Conservation (phyloP, 1,140 invertebrate genomes). For the Hesperophylax magnus region DNA sequence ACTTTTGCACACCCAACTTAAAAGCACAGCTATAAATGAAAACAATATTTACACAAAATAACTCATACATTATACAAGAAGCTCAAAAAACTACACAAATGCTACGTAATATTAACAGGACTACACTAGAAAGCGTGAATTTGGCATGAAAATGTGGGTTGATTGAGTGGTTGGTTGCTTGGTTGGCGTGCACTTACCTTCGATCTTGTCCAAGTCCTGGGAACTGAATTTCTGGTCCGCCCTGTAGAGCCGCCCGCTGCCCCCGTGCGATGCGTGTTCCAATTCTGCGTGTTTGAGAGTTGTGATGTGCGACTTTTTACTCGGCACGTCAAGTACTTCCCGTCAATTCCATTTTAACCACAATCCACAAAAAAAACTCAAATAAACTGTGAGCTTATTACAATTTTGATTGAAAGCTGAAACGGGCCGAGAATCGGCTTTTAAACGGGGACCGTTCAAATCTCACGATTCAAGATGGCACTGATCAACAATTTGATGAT, state of each 20-base stretch:
- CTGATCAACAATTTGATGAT: no score
- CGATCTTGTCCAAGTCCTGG: conserved; percentile 70
- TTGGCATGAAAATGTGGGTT: background rate
- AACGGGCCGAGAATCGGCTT: no score
- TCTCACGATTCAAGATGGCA: no score
- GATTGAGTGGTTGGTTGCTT: no score
- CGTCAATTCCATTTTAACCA: no score
- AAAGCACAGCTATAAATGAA: background rate
- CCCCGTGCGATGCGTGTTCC: conserved; percentile 70
- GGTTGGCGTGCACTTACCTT: conserved; percentile 62
- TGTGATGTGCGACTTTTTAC: conserved; percentile 10
- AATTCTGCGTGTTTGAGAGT: conserved; percentile 63
- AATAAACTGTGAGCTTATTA: no score
- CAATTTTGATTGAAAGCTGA: no score
- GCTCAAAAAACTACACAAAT: background rate
- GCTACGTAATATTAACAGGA: background rate
- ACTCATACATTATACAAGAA: background rate
- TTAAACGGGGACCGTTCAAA: no score
- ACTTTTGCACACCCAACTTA: no score
- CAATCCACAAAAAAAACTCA: no score
- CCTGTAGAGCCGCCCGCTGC: conserved; percentile 74
- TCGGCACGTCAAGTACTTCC: background rate
- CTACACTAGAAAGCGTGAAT: background rate
- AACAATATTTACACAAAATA: background rate
- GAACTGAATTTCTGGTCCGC: conserved; percentile 75